Evolutionary conservation across 2,797 vertebrate genomes (phyloP).

Genomic region (Carduelis carduelis): DNA sequence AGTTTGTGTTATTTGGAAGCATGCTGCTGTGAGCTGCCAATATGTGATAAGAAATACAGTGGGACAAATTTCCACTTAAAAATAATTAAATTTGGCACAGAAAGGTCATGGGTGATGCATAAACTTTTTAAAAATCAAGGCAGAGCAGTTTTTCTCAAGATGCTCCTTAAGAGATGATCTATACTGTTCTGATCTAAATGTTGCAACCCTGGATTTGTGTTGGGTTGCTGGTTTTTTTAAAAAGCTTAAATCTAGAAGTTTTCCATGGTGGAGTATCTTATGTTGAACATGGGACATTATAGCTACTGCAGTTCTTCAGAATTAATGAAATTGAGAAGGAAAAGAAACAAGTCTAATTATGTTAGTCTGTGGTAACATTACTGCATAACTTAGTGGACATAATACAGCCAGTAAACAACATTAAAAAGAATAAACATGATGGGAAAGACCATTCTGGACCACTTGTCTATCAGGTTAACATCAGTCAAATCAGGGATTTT

Average conservation of each 20-base stretch:
- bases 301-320: conserved; percentile 61
- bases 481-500: conserved; percentile 96
- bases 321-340: conserved; percentile 43
- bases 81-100: neutral
- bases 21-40: conserved; percentile 26
- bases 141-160: neutral
- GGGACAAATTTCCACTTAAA: neutral
- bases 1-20: conserved; percentile 36
- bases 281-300: conserved; percentile 44
- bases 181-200: conserved; percentile 29
- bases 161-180: conserved; percentile 13
- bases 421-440: conserved; percentile 94
- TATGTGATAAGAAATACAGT: neutral
- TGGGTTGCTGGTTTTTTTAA: neutral
- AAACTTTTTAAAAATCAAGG: conserved; percentile 33
- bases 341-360: conserved; percentile 46
- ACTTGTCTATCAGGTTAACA: conserved; percentile 95
- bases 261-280: conserved; percentile 68
- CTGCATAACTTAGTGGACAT: conserved; percentile 83
- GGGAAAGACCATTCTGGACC: conserved; percentile 93
- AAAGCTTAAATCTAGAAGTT: conserved; percentile 6
- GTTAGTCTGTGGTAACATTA: neutral
- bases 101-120: neutral
- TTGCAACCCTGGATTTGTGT: neutral
- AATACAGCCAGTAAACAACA: conserved; percentile 95